Base-by-base conservation (phyloP, 2,113 vertebrate species). In the Petroica traversi region DNA sequence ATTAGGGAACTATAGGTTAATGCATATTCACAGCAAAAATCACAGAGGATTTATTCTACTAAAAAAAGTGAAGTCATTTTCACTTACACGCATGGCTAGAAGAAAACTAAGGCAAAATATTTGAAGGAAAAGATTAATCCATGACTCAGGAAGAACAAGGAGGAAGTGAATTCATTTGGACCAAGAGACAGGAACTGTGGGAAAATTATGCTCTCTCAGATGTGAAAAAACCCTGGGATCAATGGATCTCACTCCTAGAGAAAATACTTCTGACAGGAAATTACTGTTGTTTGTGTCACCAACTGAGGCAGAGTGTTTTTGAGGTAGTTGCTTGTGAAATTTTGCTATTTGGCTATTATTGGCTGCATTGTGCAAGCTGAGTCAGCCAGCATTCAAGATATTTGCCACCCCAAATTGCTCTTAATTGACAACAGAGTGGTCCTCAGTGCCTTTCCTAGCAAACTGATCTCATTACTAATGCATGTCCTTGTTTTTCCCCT, bases 381-480 rank as follows among this genome's bases (percentile, higher is more conserved):
- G 73, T 93, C 89, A 95, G 83, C 14, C 92, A 89, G 34, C 51
- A 75, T 92, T 77, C 86, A 90, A 88, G 59, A 24, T 71, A 77
- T 63, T 58, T 80, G 51, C 78, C 46, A 67, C 36, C 68, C 36
- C 72, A 82, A 92, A 91, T 91, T 87, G 82, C 67, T 91, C 87
- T 74, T 96, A 96, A 93, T 93, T 95, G 87, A 85, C 55, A 76
- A 76, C 13, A 66, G 52, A 89, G 43, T 71, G 38, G 58, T 46
- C 80, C 68, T 92, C 80, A 59, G 33, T 3, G 1, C 76, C 63
- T 88, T 88, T 54, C 57, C 61, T 71, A 85, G 51, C 68, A 95
- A 91, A 55, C 71, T 55, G n/a, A 81, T 75, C 51, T 95, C 85
- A 48, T 48, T 94, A 75, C 45, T 95, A 93, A 97, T 95, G 77